Evolutionary conservation across 1,140 invertebrate species (phyloP), one percentile per base, ranked within the genome.

Genomic region (Drosophila seguyi): DNA sequence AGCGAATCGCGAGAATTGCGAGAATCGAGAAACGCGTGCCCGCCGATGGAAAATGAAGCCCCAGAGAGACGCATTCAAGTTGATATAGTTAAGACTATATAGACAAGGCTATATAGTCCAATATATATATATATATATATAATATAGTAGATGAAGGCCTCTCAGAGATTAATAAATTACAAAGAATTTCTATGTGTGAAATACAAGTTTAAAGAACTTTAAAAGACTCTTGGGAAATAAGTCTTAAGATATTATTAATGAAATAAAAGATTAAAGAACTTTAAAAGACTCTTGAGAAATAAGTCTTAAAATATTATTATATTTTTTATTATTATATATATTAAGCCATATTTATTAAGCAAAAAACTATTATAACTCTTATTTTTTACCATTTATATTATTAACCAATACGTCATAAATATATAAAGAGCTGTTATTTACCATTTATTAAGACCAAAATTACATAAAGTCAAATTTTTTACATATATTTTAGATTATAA

Each of bases 1-100:
- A 87, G 71, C 83, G 69, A 72, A 69, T 84, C 72, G 52, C 75
- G 60, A 53, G 68, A 77, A 65, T 69, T 50, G 47, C 57, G 44
- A 58, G 66, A 79, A 61, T 73, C 79, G 71, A 73, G 75, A 79
- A 56, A 75, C 63, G 61, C 50, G 79, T 71, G 60, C 56, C 56
- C 60, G 38, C 41, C 45, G 61, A 80, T 61, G 34, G 25, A 53
- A 69, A 69, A 66, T 66, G 45, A 69, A 69, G 38, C 36, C 22
- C 22, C 42, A 20, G 18, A 52, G 18, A 52, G 29, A 65, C n/a
- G 38, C 45, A 42, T 42, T 18, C 29, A 31, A 52, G 25, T 45
- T 56, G 1, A 50, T 41, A 34, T 14, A 48, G 42, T 22, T 11
- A 11, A 34, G 18, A 29, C 13, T 31, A 50, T 44, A 59, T 20